Conservation (phyloP, 2,888 invertebrate genomes). For the Andrena flavipes region DNA sequence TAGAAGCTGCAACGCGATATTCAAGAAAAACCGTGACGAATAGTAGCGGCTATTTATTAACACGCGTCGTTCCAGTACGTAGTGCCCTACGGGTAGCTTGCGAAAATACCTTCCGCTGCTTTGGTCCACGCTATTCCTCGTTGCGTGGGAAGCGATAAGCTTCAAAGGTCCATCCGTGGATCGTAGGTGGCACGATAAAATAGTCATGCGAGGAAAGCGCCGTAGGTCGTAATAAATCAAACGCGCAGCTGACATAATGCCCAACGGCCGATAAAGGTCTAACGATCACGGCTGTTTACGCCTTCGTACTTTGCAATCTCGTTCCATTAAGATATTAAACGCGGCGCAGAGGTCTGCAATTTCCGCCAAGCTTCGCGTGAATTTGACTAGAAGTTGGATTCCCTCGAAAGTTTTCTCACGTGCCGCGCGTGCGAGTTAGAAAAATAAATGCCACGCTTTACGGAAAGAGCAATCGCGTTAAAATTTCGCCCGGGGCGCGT, state of each 20-base stretch:
- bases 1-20: not conserved
- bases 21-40: not conserved
- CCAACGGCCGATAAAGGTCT: constrained; percentile 6
- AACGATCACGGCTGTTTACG: not conserved
- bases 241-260: not conserved
- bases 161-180: constrained; percentile 20
- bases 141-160: not conserved
- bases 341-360: not conserved
- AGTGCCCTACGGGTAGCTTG: not conserved
- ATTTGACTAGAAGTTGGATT: not conserved
- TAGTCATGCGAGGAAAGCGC: not conserved
- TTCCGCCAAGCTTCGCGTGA: not conserved
- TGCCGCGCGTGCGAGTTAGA: not conserved
- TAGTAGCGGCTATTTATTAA: not conserved
- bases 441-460: not conserved
- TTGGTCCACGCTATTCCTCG: not conserved
- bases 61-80: not conserved
- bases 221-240: not conserved
- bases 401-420: not conserved
- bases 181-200: constrained; percentile 33
- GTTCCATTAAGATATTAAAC: not conserved
- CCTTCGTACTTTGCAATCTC: not conserved
- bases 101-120: not conserved
- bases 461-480: not conserved
- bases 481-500: not conserved